Base-by-base conservation (phyloP, 2,888 invertebrate genomes). In the Lasioglossum oenotherae region DNA sequence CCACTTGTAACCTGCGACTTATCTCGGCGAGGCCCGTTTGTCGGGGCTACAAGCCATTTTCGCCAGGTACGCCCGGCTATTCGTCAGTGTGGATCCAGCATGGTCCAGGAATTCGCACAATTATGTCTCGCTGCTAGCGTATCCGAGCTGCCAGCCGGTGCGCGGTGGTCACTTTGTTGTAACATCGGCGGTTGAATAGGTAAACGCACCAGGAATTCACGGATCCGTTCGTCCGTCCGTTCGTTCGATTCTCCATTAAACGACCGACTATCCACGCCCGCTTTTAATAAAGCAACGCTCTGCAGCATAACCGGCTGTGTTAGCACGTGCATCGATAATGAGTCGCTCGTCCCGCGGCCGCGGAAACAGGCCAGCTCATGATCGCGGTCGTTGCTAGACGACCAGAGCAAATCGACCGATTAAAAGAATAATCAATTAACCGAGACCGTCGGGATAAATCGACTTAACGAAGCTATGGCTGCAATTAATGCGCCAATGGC, bases 1-100 rank as follows among this genome's bases (percentile, higher is more conserved):
- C 81, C 78, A 78, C 86, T 86, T 77, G 86, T 86, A 86, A 87
- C 83, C 78, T 16, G 75, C 71, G 82, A 86, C 82, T 87, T 87
- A 86, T 86, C 86, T 86, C 77, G 12, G 27, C 76, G 35, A 67
- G 35, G 46, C 78, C 72, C 64, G 74, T 72, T 67, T 76, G 75
- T 74, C 74, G 60, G 16, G 27, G 41, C 67, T 35, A 46, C 49
- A 19, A 74, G 60, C 60, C 76, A 77, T 75, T 85, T 76, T 75
- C 84, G 72, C 72, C 84, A 49, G 53, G 5, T 71, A 27, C 79
- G 38, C 41, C 41, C n/a, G 74, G 44, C 64, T 67, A 80, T 85
- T 84, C 57, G 75, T 72, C 75, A 44, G 74, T 41, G 71, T 79
- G 57, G 41, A 31, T 12, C 23, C 38, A 57, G 12, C 71, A 38